Evolutionary conservation across 92 coral and sea anemone genomes (phyloP).

Genomic region (Heteractis magnifica): DNA sequence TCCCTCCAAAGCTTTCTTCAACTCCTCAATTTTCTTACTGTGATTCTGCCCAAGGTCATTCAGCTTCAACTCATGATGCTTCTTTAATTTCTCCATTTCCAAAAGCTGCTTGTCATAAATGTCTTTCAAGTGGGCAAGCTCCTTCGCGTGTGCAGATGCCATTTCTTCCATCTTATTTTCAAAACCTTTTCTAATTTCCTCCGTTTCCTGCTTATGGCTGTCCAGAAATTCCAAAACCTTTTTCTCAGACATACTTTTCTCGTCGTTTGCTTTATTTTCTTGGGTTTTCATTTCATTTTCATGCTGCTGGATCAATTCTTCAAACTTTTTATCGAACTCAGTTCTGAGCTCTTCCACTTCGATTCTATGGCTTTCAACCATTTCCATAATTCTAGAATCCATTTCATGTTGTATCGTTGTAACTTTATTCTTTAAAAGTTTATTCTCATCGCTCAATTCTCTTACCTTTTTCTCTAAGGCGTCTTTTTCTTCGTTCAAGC

Average conservation of each 20-base stretch:
- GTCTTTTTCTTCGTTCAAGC: slow-evolving; percentile 67
- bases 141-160: slow-evolving; percentile 54
- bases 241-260: slow-evolving; percentile 62
- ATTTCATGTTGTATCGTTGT: slow-evolving; percentile 64
- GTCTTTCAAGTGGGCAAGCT: slow-evolving; percentile 78
- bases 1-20: slow-evolving; percentile 44
- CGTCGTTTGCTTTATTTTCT: slow-evolving; percentile 39
- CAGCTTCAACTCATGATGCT: slow-evolving; percentile 66
- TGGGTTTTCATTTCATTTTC: slow-evolving; percentile 55
- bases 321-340: slow-evolving; percentile 66
- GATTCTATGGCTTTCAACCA: slow-evolving; percentile 77
- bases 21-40: slow-evolving; percentile 37
- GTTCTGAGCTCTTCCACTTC: slow-evolving; percentile 71
- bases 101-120: slow-evolving; percentile 82
- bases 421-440: slow-evolving; percentile 62
- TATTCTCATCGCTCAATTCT: slow-evolving; percentile 76
- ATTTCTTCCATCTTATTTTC: slow-evolving; percentile 74
- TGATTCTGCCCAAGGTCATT: slow-evolving; percentile 57
- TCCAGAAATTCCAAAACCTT: slow-evolving; percentile 54
- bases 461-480: slow-evolving; percentile 67
- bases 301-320: slow-evolving; percentile 73
- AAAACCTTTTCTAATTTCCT: slow-evolving; percentile 71
- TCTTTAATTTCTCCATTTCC: slow-evolving; percentile 87
- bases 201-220: slow-evolving; percentile 58
- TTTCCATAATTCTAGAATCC: slow-evolving; percentile 76